A percentile compares a stretch with the other conserved stretches of the same genome.
Conservation (phyloP, 1,140 invertebrate species). For the Drosophila littoralis region DNA sequence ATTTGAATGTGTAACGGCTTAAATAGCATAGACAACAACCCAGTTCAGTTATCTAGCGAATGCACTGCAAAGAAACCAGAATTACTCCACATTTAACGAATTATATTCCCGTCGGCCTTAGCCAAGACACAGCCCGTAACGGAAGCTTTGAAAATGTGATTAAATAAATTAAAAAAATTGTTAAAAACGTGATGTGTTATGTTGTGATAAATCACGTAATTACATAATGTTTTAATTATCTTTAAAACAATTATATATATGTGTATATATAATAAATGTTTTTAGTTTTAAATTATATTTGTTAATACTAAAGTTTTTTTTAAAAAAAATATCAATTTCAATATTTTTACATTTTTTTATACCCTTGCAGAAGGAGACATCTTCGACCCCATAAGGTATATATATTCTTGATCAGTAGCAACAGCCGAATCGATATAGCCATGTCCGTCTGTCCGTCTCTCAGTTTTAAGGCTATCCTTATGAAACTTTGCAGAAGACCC, state of each 20-base stretch:
- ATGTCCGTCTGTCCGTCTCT: too few species aligned
- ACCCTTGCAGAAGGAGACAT: too few species aligned
- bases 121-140: neutral
- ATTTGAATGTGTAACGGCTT: neutral
- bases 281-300: neutral
- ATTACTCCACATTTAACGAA: conserved; percentile 16
- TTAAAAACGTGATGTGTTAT: too few species aligned
- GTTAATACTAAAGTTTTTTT: neutral
- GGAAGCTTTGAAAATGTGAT: neutral
- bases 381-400: too few species aligned
- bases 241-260: neutral
- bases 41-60: neutral
- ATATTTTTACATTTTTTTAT: too few species aligned
- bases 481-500: too few species aligned
- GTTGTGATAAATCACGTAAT: too few species aligned
- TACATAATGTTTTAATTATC: too few species aligned
- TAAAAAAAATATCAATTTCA: neutral
- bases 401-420: too few species aligned
- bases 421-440: too few species aligned
- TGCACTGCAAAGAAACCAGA: neutral
- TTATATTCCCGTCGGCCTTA: neutral
- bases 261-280: neutral
- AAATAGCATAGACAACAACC: conserved; percentile 11
- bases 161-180: too few species aligned
- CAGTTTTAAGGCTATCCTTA: too few species aligned